Percentiles rank a stretch among this genome's conserved stretches.
phyloP scores from a whole-genome alignment of 2,113 vertebrate genomes.

The Lophotis ruficrista region DNA sequence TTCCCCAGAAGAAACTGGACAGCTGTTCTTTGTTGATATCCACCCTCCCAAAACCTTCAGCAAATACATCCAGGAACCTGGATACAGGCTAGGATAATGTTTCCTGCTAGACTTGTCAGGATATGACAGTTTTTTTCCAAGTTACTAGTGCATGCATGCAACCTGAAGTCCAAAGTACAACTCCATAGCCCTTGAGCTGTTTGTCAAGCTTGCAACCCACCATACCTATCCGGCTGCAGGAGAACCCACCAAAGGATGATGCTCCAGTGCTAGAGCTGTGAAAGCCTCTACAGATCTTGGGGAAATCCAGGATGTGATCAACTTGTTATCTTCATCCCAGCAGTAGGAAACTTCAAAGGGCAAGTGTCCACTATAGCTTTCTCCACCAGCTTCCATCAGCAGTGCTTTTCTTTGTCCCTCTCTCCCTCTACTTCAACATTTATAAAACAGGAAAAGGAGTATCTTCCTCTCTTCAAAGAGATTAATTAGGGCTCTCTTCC shows the following conservation, averaged over 20 bases:
- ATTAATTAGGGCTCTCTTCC: neutral
- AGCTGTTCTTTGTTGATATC: conserved; percentile 21
- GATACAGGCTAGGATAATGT: neutral
- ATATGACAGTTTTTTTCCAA: conserved; percentile 22
- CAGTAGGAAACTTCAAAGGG: neutral
- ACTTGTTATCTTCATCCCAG: neutral
- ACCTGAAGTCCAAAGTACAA: neutral
- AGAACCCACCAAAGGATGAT: neutral
- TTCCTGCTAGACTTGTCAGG: neutral
- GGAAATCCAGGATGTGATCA: neutral
- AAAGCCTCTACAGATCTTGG: neutral
- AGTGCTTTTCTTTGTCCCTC: neutral
- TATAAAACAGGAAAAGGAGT: neutral
- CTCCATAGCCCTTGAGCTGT: neutral
- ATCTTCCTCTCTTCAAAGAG: neutral
- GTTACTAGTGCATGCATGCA: neutral
- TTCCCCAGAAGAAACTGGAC: neutral
- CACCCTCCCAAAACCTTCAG: neutral
- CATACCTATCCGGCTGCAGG: neutral
- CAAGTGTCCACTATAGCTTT: neutral
- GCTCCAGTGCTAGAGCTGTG: neutral
- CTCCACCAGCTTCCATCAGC: neutral
- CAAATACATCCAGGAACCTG: conserved; percentile 10
- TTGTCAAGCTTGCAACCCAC: neutral
- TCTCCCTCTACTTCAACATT: neutral